Percentiles rank a stretch among this genome's conserved stretches.
These are phyloP conservation scores for Colaptes auratus DNA, from an alignment of 2,113 vertebrate genomes.

Conservation along the genomic window DNA sequence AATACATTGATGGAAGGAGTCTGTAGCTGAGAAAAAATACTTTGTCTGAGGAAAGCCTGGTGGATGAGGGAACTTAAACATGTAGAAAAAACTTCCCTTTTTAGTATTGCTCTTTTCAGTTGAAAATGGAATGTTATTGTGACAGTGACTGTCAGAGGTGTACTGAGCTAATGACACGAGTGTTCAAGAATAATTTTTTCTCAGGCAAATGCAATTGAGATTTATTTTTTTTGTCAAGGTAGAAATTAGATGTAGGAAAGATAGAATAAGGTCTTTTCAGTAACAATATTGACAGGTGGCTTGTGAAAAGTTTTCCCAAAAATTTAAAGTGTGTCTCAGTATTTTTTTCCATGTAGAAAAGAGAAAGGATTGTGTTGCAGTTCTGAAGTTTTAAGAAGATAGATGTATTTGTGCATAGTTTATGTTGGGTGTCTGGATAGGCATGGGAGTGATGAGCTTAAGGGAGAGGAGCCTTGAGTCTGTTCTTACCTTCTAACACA, in stretches of 20 bases:
- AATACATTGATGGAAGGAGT: background rate
- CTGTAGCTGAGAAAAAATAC: background rate
- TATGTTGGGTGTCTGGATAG: background rate
- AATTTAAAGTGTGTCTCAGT: background rate
- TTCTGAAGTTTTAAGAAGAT: background rate
- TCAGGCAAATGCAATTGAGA: background rate
- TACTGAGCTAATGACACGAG: background rate
- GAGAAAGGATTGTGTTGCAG: background rate
- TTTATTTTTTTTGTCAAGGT: background rate
- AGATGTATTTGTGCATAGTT: accelerated
- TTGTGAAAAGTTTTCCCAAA: background rate
- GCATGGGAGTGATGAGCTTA: background rate
- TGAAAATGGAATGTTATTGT: background rate
- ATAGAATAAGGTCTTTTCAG: background rate
- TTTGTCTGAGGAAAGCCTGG: background rate
- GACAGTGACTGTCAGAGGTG: background rate
- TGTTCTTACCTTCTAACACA: background rate
- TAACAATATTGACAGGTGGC: background rate
- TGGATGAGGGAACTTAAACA: background rate
- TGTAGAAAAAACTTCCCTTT: background rate
- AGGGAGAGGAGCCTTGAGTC: background rate
- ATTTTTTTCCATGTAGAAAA: background rate
- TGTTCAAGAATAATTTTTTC: background rate
- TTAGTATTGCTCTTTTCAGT: background rate
- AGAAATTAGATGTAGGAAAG: background rate